phyloP scores from a whole-genome alignment of 2,888 invertebrate species.

The Drosophila incognita region DNA sequence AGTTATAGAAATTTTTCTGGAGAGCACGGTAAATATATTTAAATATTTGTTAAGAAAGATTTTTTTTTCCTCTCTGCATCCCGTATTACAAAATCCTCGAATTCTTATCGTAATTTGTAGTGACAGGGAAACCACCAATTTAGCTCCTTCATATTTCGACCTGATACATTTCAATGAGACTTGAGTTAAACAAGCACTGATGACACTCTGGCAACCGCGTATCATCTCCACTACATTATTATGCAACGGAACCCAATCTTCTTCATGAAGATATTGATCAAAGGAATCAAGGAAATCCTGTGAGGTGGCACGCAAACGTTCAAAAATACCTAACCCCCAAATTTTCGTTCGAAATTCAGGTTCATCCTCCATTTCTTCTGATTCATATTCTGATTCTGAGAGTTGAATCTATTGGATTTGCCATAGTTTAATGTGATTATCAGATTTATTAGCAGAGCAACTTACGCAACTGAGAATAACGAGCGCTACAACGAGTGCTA shows the following conservation, averaged over 20 bases:
- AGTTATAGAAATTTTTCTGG: background rate
- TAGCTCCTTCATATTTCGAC: background rate
- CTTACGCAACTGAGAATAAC: background rate
- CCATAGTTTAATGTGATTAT: background rate
- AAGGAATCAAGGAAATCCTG: background rate
- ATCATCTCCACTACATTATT: background rate
- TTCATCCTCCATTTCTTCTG: background rate
- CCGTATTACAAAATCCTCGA: background rate
- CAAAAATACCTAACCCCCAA: background rate
- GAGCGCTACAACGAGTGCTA: background rate
- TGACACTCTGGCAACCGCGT: background rate
- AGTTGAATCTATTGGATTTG: background rate
- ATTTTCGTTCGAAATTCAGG: background rate
- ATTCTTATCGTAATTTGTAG: background rate
- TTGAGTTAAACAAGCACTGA: background rate
- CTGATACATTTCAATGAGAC: background rate
- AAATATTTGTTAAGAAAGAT: background rate
- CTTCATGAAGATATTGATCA: background rate
- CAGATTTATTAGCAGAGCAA: background rate
- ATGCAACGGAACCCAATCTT: background rate
- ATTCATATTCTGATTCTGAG: background rate
- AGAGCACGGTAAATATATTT: background rate
- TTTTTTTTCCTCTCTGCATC: background rate
- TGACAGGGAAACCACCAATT: background rate
- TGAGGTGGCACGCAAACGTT: rapidly evolving